Conservation (phyloP, 2,113 vertebrate genomes). For the Lepidothrix coronata region DNA sequence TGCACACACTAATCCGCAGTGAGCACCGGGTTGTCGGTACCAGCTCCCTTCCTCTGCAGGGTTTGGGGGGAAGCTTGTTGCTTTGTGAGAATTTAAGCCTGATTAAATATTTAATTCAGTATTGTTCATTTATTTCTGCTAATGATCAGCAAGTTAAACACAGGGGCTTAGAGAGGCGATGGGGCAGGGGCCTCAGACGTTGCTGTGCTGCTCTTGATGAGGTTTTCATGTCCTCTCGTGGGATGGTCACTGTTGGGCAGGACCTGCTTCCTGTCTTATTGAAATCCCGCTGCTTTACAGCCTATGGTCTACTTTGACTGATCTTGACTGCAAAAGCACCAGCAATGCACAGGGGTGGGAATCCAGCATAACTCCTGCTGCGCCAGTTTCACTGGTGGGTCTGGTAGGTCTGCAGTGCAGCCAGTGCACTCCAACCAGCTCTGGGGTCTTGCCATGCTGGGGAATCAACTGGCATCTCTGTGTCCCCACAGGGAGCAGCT, state of each 20-base stretch:
- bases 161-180: background rate
- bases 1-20: background rate
- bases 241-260: background rate
- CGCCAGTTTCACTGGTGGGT: background rate
- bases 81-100: conserved; percentile 35
- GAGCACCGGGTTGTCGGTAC: background rate
- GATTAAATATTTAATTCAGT: conserved; percentile 50
- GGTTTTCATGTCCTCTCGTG: background rate
- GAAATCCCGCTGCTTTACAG: background rate
- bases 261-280: background rate
- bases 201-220: background rate
- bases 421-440: background rate
- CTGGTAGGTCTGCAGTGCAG: background rate
- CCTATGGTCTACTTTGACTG: background rate
- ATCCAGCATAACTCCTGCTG: background rate
- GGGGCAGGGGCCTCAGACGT: background rate
- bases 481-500: background rate
- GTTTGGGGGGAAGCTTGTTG: background rate
- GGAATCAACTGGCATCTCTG: background rate
- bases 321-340: background rate
- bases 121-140: conserved; percentile 44
- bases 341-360: background rate
- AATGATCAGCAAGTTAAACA: conserved; percentile 2
- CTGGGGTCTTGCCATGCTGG: background rate
- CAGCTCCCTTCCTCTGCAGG: conserved; percentile 15